phyloP scores from a whole-genome alignment of 2,797 vertebrate genomes.

The Propithecus perrieri region DNA sequence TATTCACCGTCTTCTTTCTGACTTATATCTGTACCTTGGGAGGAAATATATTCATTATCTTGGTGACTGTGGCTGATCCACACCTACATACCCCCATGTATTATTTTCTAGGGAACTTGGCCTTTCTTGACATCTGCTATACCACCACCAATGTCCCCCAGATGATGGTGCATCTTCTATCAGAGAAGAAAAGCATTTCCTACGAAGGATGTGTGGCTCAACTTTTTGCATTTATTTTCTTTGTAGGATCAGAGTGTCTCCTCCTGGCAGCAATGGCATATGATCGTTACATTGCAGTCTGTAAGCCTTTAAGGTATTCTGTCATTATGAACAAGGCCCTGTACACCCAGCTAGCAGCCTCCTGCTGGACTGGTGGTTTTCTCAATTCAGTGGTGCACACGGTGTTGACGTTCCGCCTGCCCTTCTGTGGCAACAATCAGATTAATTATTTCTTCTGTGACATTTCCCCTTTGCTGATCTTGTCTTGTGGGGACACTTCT shows the following conservation, averaged over 20 bases:
- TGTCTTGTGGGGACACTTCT: conserved; percentile 76
- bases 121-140: conserved; percentile 78
- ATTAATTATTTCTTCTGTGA: conserved; percentile 80
- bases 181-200: conserved; percentile 68
- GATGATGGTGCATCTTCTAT: conserved; percentile 75
- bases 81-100: conserved; percentile 74
- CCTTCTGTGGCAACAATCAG: conserved; percentile 73
- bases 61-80: conserved; percentile 41
- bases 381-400: conserved; percentile 77
- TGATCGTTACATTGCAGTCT: conserved; percentile 55
- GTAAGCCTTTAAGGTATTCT: conserved; percentile 63
- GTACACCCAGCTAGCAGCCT: conserved; percentile 37
- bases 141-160: conserved; percentile 79
- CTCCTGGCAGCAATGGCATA: conserved; percentile 77
- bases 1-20: conserved; percentile 67
- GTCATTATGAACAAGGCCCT: conserved; percentile 58
- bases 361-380: conserved; percentile 70
- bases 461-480: conserved; percentile 74
- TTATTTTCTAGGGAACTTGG: conserved; percentile 72
- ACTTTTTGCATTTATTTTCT: conserved; percentile 76
- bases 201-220: conserved; percentile 63
- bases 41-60: conserved; percentile 74
- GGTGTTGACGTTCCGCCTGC: conserved; percentile 63
- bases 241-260: conserved; percentile 76
- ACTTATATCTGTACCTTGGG: conserved; percentile 72